phyloP scores from a whole-genome alignment of 2,888 invertebrate species.

The Rhopalosiphum nymphaeae region DNA sequence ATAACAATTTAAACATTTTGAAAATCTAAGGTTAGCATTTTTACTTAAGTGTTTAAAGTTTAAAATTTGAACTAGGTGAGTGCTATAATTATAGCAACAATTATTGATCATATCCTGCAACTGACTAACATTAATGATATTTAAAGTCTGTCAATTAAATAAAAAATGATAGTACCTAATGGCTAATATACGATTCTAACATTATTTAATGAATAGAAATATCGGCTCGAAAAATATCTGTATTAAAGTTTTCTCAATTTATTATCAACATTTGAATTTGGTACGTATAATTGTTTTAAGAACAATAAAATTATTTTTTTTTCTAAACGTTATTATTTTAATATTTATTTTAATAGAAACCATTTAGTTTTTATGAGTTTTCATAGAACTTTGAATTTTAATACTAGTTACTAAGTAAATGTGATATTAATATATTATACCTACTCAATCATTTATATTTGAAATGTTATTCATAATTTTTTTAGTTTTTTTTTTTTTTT shows the following conservation, averaged over 20 bases:
- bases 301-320: not conserved
- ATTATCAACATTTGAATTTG: not conserved
- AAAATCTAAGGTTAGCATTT: not conserved
- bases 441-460: not conserved
- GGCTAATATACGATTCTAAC: not conserved
- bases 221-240: not conserved
- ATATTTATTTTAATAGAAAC: not conserved
- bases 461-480: not conserved
- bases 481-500: not conserved
- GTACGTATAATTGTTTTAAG: not conserved
- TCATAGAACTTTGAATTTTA: not conserved
- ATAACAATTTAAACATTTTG: not conserved
- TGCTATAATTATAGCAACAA: not conserved
- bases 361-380: not conserved
- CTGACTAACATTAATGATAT: not conserved
- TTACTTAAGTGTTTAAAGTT: not conserved
- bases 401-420: not conserved
- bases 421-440: not conserved
- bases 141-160: not conserved
- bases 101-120: not conserved
- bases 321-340: not conserved
- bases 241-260: not conserved
- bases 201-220: not conserved
- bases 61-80: not conserved
- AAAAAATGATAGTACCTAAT: not conserved